These are phyloP conservation scores for Oscheius sp. DNA, from an alignment of 2,888 invertebrate genomes.

Conservation along the genomic window DNA sequence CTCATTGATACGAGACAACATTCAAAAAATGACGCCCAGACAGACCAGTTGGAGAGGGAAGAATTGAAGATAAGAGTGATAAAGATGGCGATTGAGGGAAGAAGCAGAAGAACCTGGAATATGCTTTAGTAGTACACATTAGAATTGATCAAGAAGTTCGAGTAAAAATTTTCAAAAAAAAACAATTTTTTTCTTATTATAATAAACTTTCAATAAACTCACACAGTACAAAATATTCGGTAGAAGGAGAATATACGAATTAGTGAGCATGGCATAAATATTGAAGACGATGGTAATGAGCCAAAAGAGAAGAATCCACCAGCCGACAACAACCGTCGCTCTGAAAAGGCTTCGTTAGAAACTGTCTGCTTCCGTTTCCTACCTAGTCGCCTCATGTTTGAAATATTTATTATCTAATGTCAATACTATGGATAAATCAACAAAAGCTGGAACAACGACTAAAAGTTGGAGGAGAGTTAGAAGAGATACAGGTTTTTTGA, in stretches of 20 bases:
- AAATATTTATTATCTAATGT: conserved; percentile 9
- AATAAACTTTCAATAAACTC: not conserved
- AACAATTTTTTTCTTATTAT: not conserved
- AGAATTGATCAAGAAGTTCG: not conserved
- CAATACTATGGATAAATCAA: conserved; percentile 13
- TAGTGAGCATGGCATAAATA: conserved; percentile 7
- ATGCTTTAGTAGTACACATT: no score
- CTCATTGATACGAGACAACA: not conserved
- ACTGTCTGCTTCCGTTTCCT: not conserved
- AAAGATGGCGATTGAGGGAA: conserved; percentile 10
- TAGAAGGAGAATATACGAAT: conserved; percentile 2
- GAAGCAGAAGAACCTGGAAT: not conserved
- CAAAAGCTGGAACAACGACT: not conserved
- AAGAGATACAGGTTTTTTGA: not conserved
- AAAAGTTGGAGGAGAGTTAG: conserved; percentile 7
- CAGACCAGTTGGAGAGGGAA: no score
- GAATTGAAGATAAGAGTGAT: not conserved
- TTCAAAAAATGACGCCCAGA: not conserved
- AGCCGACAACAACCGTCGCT: conserved; percentile 2
- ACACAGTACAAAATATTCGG: conserved; percentile 25
- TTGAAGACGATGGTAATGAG: not conserved
- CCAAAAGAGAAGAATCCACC: conserved; percentile 15
- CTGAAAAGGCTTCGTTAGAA: not conserved
- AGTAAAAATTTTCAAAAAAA: not conserved
- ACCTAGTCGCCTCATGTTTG: conserved; percentile 3